phyloP scores from a whole-genome alignment of 2,888 invertebrate species.

The Spilosoma lubricipeda region DNA sequence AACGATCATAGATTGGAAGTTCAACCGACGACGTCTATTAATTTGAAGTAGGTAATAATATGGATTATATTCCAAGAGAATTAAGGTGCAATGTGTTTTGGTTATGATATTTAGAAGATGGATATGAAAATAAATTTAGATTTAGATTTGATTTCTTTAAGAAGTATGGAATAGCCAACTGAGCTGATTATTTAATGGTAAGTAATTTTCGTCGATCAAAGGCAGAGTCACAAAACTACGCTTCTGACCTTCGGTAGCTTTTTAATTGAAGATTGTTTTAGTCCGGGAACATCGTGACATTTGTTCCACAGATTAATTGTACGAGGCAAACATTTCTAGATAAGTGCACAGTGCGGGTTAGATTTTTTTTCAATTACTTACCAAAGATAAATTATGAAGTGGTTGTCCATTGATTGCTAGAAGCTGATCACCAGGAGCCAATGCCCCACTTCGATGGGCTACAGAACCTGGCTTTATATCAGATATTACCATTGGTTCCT shows the following conservation, averaged over 20 bases:
- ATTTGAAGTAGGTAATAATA: conserved; percentile 5
- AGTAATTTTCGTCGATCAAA: not conserved
- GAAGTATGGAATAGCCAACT: not conserved
- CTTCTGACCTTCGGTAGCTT: not conserved
- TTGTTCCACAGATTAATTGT: not conserved
- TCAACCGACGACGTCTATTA: not conserved
- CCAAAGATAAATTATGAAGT: conserved; percentile 89
- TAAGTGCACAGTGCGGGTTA: not conserved
- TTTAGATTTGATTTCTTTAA: not conserved
- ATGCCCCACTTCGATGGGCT: conserved; percentile 95
- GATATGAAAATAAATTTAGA: not conserved
- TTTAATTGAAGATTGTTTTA: not conserved
- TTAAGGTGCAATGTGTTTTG: not conserved
- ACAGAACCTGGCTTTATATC: conserved; percentile 96
- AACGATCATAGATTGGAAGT: conserved; percentile 14
- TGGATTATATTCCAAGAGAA: conserved; percentile 1
- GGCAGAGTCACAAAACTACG: not conserved
- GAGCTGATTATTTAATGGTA: not conserved
- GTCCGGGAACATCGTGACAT: not conserved
- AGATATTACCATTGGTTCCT: conserved; percentile 93
- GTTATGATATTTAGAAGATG: not conserved
- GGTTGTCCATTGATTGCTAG: conserved; percentile 95
- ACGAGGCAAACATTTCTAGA: not conserved
- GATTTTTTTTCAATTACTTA: conserved; percentile 58
- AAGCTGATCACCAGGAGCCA: conserved; percentile 94